A percentile compares a stretch with the other conserved stretches of the same genome.
Evolutionary conservation across 2,888 invertebrate species (phyloP).

Genomic region (Troides aeacus): DNA sequence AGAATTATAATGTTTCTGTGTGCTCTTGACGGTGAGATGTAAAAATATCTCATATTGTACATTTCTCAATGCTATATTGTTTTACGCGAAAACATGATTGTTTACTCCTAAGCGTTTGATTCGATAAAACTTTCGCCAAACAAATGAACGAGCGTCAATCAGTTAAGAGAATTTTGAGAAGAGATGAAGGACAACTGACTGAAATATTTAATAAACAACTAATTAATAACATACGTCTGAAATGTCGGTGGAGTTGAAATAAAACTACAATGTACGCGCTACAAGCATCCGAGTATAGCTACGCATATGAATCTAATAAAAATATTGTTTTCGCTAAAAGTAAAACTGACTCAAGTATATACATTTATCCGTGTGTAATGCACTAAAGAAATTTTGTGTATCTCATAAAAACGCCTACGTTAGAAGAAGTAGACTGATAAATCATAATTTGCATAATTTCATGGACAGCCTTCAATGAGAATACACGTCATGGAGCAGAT

Average conservation of each 20-base stretch:
- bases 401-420: constrained; percentile 25
- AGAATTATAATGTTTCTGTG: too few relatives aligned
- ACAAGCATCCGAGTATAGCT: neutral
- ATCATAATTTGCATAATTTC: constrained; percentile 23
- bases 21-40: too few relatives aligned
- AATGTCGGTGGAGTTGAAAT: neutral
- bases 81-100: too few relatives aligned
- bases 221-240: constrained; percentile 1
- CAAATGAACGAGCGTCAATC: too few relatives aligned
- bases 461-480: constrained; percentile 25
- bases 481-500: constrained; percentile 18
- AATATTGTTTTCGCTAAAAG: neutral
- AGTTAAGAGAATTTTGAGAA: too few relatives aligned
- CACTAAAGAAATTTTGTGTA: constrained; percentile 12
- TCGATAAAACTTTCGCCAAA: too few relatives aligned
- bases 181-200: constrained; percentile 4
- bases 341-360: constrained; percentile 1
- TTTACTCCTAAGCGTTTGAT: too few relatives aligned
- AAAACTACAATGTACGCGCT: neutral
- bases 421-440: constrained; percentile 17
- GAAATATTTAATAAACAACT: constrained; percentile 15
- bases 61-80: too few relatives aligned
- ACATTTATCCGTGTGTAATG: neutral
- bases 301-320: too few relatives aligned
- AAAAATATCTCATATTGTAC: too few relatives aligned